These are phyloP conservation scores for Latrodectus geometricus DNA, from an alignment of 1,140 invertebrate species.

Conservation along the genomic window DNA sequence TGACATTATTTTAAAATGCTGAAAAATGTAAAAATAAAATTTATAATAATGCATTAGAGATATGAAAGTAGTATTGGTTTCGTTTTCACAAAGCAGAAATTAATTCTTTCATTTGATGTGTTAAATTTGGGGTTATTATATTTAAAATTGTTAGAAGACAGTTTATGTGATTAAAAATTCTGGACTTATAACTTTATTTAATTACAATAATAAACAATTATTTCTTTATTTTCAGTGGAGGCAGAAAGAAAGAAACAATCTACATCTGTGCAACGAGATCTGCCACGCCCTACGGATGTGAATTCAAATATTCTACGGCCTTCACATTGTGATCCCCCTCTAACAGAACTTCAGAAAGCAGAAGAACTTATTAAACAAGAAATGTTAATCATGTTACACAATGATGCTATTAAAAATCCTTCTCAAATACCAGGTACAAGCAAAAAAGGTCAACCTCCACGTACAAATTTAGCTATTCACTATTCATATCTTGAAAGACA, in stretches of 20 bases:
- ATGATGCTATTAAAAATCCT: constrained; percentile 78
- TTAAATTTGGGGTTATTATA: background rate
- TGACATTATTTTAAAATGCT: too few relatives aligned
- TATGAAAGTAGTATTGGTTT: too few relatives aligned
- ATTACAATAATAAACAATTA: background rate
- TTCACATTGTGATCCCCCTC: constrained; percentile 75
- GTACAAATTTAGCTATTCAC: constrained; percentile 76
- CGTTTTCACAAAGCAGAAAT: too few relatives aligned
- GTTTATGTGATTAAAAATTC: background rate
- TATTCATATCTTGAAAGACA: constrained; percentile 85
- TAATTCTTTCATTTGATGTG: too few relatives aligned
- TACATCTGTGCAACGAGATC: constrained; percentile 86
- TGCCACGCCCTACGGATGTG: constrained; percentile 90
- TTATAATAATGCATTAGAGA: too few relatives aligned
- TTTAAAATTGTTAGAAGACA: background rate
- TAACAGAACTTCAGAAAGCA: constrained; percentile 91
- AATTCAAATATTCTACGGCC: constrained; percentile 85
- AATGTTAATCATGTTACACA: constrained; percentile 95
- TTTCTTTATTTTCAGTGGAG: constrained; percentile 69
- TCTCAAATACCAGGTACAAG: constrained; percentile 65
- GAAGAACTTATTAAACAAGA: constrained; percentile 97
- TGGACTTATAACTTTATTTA: background rate
- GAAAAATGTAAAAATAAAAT: too few relatives aligned
- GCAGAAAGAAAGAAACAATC: constrained; percentile 84
- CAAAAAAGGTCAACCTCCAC: constrained; percentile 52